Conservation (phyloP, 2,113 vertebrate genomes). For the Melanocharis versteri region DNA sequence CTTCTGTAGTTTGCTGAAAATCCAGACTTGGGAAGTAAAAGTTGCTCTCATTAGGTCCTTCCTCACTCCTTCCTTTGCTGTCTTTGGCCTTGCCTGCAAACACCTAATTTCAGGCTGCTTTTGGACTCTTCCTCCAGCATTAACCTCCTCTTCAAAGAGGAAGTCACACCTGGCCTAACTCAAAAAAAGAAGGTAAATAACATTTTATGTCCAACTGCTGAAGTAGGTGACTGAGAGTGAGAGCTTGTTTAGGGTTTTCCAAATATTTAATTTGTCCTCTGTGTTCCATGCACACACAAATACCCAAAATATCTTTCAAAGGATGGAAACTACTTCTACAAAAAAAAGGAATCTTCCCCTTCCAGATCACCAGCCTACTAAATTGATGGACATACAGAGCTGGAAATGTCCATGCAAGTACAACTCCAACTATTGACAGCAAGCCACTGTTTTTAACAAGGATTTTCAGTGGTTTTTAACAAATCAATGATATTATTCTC, state of each 20-base stretch:
- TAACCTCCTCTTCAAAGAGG: not conserved
- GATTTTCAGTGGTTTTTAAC: not conserved
- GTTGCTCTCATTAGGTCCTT: not conserved
- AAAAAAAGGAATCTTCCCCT: not conserved
- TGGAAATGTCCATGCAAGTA: not conserved
- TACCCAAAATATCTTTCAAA: not conserved
- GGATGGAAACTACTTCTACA: not conserved
- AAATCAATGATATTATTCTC: not conserved
- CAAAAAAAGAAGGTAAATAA: not conserved
- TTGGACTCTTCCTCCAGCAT: not conserved
- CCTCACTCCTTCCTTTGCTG: not conserved
- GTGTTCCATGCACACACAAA: rapidly evolving
- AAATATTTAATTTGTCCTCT: not conserved
- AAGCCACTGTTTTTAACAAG: not conserved
- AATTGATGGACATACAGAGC: not conserved
- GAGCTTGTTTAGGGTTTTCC: not conserved
- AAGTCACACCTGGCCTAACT: too few species aligned
- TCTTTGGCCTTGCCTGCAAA: not conserved
- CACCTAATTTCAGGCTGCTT: not conserved
- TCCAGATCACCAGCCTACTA: not conserved
- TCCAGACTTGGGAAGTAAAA: not conserved
- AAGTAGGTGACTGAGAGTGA: not conserved
- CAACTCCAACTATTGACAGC: not conserved
- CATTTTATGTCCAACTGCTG: not conserved
- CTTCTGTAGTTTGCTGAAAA: not conserved